phyloP scores from a whole-genome alignment of 2,113 vertebrate species.

The Galeopterus variegatus region DNA sequence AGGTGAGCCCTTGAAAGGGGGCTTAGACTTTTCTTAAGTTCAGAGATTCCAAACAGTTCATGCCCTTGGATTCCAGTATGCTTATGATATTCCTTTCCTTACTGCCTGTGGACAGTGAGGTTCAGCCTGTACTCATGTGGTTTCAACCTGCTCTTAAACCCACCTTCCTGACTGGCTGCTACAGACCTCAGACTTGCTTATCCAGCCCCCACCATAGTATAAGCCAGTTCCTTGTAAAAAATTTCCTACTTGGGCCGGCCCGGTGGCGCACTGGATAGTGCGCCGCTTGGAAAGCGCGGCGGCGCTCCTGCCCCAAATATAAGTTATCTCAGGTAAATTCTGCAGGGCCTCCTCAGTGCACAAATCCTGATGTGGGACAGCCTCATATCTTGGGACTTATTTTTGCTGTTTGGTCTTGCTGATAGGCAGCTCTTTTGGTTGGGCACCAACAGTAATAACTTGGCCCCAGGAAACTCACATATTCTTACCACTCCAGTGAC shows the following conservation, averaged over 20 bases:
- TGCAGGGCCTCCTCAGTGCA: not conserved
- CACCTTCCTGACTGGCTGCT: not conserved
- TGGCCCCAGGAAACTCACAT: not conserved
- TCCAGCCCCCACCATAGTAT: not conserved
- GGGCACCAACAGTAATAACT: not conserved
- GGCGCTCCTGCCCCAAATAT: too few relatives aligned
- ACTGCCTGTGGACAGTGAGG: not conserved
- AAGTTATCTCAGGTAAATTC: not conserved
- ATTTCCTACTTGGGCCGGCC: not conserved
- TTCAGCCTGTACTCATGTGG: not conserved
- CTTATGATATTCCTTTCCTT: not conserved
- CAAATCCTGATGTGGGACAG: not conserved
- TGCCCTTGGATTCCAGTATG: not conserved
- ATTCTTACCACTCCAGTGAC: not conserved
- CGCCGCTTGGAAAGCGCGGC: too few relatives aligned
- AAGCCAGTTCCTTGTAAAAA: not conserved
- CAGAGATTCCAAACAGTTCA: constrained; percentile 13
- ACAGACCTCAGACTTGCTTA: constrained; percentile 27
- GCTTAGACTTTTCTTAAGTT: not conserved
- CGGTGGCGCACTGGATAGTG: too few relatives aligned
- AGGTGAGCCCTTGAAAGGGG: not conserved
- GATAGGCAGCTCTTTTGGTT: not conserved
- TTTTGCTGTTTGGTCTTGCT: constrained; percentile 16
- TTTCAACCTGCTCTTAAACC: constrained; percentile 6
- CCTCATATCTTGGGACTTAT: not conserved